Evolutionary conservation across 1,140 invertebrate species (phyloP).

Genomic region (Drosophila mojavensis): DNA sequence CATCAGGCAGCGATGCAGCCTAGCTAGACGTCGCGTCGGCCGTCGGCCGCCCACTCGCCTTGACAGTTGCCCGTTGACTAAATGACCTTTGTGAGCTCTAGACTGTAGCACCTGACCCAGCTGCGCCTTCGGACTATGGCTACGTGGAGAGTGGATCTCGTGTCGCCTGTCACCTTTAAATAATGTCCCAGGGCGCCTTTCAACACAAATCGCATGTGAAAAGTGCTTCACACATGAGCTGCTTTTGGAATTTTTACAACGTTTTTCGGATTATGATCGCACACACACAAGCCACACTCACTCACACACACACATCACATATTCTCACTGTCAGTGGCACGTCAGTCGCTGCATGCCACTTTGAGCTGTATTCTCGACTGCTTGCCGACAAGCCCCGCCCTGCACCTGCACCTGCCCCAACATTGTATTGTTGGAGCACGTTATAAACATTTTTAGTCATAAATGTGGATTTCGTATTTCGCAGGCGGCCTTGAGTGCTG

Average conservation of each 20-base stretch:
- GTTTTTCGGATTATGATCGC: slow-evolving; percentile 70
- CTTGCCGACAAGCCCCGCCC: too few relatives aligned
- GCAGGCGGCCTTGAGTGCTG: slow-evolving; percentile 11
- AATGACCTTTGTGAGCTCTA: slow-evolving; percentile 75
- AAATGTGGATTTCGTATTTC: slow-evolving; percentile 46
- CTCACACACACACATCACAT: slow-evolving; percentile 19
- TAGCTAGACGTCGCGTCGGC: not conserved
- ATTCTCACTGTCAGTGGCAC: slow-evolving; percentile 19
- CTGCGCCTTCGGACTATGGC: not conserved
- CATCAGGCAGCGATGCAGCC: not conserved
- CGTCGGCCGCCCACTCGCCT: slow-evolving; percentile 39
- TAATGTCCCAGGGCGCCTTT: slow-evolving; percentile 81
- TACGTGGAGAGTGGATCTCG: slow-evolving; percentile 58
- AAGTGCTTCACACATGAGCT: slow-evolving; percentile 79
- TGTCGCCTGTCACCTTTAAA: slow-evolving; percentile 79
- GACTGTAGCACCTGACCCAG: slow-evolving; percentile 61
- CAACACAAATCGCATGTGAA: slow-evolving; percentile 83
- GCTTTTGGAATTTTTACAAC: slow-evolving; percentile 64
- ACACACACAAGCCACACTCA: slow-evolving; percentile 42
- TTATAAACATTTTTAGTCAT: slow-evolving; percentile 54
- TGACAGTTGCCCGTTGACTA: slow-evolving; percentile 73
- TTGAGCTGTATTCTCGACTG: slow-evolving; percentile 14
- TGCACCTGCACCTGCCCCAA: not conserved
- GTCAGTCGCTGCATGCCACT: slow-evolving; percentile 15
- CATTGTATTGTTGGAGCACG: slow-evolving; percentile 21